Evolutionary conservation across 2,113 vertebrate genomes (phyloP), one percentile per base, ranked within the genome.

Genomic region (Menidia beryllina): DNA sequence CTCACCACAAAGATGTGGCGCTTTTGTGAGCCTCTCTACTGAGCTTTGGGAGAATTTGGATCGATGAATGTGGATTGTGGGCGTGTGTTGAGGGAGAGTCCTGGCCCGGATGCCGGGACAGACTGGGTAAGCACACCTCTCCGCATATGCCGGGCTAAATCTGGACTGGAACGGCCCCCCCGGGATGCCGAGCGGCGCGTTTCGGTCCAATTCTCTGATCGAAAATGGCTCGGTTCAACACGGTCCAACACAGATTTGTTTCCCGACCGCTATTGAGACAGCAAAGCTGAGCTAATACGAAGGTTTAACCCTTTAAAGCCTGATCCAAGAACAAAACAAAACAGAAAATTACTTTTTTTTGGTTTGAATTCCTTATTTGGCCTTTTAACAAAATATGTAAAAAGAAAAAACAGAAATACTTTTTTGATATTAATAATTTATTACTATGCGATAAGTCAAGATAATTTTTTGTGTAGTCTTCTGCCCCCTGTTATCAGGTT

Each of bases 81-180:
- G 55, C 23, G 53, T 24, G 23, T 61, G 73, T 34, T 43, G 43
- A 74, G 41, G 56, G 60, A 57, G 65, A 75, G 72, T 59, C 63
- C 76, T 90, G 83, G 88, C 83, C 43, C 34, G 71, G 75, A 48
- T 73, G 62, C 75, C 63, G 45, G 66, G 39, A 85, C 74, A 88
- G 79, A 75, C 79, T 84, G 81, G 36, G 77, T 72, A 58, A 81
- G 55, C 77, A 82, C 80, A 85, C 78, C 79, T 85, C 83, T 75
- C 52, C 80, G 64, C 86, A 90, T 82, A 90, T 86, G 86, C 75
- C 81, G 79, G 48, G 64, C 80, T 88, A 81, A 85, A 84, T 86
- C 79, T 83, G 75, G 68, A 67, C 71, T 63, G 73, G 21, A 69
- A 75, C 65, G 81, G 36, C 64, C 69, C 59, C 64, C 69, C 59